These are phyloP conservation scores for Anadara kagoshimensis DNA, from an alignment of 1,140 invertebrate genomes.

Conservation along the genomic window DNA sequence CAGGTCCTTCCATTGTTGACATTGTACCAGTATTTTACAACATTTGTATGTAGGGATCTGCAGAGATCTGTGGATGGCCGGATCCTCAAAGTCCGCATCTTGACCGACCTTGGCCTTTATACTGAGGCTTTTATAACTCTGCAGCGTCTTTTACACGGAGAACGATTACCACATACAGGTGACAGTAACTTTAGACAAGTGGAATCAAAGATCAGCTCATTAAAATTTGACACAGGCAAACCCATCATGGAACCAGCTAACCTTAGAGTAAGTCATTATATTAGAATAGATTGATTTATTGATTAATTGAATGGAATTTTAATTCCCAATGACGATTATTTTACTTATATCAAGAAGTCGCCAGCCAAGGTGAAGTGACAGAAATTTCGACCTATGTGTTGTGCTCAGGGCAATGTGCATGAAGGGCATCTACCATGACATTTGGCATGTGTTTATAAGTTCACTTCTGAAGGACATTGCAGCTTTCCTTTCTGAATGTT, in stretches of 20 bases:
- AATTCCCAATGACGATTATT: too few relatives aligned
- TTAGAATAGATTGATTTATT: too few relatives aligned
- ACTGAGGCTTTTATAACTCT: conserved; percentile 66
- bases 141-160: conserved; percentile 69
- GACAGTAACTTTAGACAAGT: conserved; percentile 68
- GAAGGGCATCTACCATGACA: too few relatives aligned
- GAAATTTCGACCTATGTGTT: too few relatives aligned
- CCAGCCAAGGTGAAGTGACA: too few relatives aligned
- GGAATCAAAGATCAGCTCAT: conserved; percentile 54
- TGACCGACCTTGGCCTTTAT: conserved; percentile 68
- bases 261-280: conserved; percentile 58
- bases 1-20: conserved; percentile 71
- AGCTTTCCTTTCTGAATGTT: too few relatives aligned
- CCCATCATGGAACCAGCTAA: conserved; percentile 63
- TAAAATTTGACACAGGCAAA: conserved; percentile 63
- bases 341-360: too few relatives aligned
- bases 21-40: conserved; percentile 70
- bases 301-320: too few relatives aligned
- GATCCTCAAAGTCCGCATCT: conserved; percentile 67
- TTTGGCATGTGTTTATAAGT: too few relatives aligned
- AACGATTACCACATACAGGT: conserved; percentile 69
- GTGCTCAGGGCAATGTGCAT: too few relatives aligned
- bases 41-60: conserved; percentile 70
- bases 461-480: too few relatives aligned
- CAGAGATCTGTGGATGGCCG: conserved; percentile 70